A percentile compares a stretch with the other conserved stretches of the same genome.
Evolutionary conservation across 64 coral and sea anemone genomes (phyloP).

Genomic region (Pachyseris speciosa): DNA sequence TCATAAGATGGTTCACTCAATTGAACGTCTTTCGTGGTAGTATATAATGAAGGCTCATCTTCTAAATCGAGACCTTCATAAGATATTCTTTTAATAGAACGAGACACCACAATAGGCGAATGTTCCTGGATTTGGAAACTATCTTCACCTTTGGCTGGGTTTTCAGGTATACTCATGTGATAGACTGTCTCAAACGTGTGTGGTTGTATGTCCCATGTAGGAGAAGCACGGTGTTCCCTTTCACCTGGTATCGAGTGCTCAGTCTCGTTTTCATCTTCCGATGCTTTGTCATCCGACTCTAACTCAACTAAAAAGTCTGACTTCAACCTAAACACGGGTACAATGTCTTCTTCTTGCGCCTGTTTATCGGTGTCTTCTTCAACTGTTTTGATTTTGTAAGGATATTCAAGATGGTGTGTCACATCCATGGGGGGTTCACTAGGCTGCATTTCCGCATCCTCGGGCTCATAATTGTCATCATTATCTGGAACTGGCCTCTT

Average conservation of each 20-base stretch:
- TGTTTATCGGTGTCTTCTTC: neutral
- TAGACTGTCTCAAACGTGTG: neutral
- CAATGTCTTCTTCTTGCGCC: conserved; percentile 9
- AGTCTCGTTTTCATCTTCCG: neutral
- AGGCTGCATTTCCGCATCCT: neutral
- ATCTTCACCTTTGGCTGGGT: neutral
- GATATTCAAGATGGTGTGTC: conserved; percentile 3
- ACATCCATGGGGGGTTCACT: neutral
- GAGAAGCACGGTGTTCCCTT: neutral
- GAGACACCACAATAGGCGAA: neutral
- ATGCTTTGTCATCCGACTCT: neutral
- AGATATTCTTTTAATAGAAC: neutral
- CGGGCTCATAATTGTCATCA: neutral
- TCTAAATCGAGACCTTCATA: neutral
- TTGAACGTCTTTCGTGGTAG: neutral
- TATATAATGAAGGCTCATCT: neutral
- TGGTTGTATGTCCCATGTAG: neutral
- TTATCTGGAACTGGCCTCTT: neutral
- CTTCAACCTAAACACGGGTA: neutral
- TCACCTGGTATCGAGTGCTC: neutral
- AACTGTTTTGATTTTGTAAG: neutral
- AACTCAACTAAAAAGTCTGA: neutral
- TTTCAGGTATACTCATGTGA: neutral
- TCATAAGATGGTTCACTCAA: neutral
- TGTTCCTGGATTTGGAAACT: neutral